Percentiles rank a stretch among this genome's conserved stretches.
Conservation (phyloP, 2,113 vertebrate genomes). For the Anhinga anhinga region DNA sequence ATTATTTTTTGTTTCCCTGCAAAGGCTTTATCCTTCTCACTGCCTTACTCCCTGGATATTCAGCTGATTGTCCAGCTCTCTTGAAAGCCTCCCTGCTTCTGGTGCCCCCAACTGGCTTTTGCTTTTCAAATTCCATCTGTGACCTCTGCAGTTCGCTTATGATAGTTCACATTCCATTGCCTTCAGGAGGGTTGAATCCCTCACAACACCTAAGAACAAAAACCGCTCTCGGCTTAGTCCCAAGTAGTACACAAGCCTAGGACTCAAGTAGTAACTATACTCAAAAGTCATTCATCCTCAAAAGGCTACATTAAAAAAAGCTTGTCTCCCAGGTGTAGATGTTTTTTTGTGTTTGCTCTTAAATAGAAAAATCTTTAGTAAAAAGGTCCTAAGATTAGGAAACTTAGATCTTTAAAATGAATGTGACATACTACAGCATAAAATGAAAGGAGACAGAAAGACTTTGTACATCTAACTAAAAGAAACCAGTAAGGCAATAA, state of each 20-base stretch:
- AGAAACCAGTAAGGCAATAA: background rate
- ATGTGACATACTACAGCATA: background rate
- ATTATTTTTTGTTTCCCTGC: background rate
- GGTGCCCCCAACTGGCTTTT: constrained; percentile 1
- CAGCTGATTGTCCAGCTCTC: background rate
- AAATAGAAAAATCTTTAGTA: background rate
- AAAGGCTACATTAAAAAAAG: background rate
- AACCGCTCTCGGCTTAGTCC: background rate
- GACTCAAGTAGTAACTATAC: background rate
- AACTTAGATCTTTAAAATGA: background rate
- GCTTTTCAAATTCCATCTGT: constrained; percentile 16
- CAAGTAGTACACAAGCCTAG: background rate
- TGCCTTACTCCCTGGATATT: background rate
- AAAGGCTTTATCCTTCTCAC: background rate
- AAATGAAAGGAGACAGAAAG: background rate
- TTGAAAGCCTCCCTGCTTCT: constrained; percentile 3
- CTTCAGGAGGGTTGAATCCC: background rate
- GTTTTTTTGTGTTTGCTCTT: background rate
- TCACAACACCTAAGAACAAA: background rate
- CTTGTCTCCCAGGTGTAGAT: background rate
- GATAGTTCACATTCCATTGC: background rate
- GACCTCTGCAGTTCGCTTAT: background rate
- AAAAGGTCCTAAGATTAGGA: background rate
- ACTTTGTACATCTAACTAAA: background rate
- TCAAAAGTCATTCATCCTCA: background rate